Base-by-base conservation (phyloP, 2,113 vertebrate species). In the Oenanthe oenanthe region DNA sequence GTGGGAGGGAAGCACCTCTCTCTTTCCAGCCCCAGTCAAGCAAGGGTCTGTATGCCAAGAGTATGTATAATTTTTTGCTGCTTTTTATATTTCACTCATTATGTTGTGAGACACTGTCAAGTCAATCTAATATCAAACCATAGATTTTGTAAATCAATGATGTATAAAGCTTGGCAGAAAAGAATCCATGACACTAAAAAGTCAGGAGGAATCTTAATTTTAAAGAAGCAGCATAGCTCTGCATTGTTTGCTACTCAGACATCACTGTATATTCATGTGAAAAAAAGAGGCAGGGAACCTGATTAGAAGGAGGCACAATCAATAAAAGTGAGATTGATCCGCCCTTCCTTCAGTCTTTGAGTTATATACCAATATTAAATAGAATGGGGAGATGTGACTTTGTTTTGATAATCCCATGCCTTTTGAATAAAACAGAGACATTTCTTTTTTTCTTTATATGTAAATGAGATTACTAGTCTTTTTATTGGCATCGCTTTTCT, bases 51-150 rank as follows among this genome's bases (percentile, higher is more conserved):
- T 32, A 62, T 47, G 50, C 47, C 71, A 89, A 47, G 66, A 66
- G 12, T 79, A n/a, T 47, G 12, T 79, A n/a, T 47, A 73, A 91
- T 88, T 54, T 89, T 42, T 62, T 93, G 54, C 62, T 65, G 36
- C 70, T 81, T 91, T 93, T 87, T 42, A 58, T 80, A 68, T 79
- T 91, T 92, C 68, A 42, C 54, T 91, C 66, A 38, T 85, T 96
- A 61, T 75, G 28, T 65, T 50, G 24, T 51, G 54, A 88, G 50
- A 66, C 40, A 74, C n/a, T 85, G 84, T 94, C 77, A 89, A 93
- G 70, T 88, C 81, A 89, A 85, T 89, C 81, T 82, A 85, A 70
- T 91, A 93, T 79, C 80, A 91, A 85, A 95, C 8, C 20, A 2
- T 4, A 90, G 40, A 7, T 89, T 97, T 93, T 88, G 63, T 76